These are phyloP conservation scores for Chaenodraco wilsoni DNA, from an alignment of 2,797 vertebrate genomes.

Conservation along the genomic window DNA sequence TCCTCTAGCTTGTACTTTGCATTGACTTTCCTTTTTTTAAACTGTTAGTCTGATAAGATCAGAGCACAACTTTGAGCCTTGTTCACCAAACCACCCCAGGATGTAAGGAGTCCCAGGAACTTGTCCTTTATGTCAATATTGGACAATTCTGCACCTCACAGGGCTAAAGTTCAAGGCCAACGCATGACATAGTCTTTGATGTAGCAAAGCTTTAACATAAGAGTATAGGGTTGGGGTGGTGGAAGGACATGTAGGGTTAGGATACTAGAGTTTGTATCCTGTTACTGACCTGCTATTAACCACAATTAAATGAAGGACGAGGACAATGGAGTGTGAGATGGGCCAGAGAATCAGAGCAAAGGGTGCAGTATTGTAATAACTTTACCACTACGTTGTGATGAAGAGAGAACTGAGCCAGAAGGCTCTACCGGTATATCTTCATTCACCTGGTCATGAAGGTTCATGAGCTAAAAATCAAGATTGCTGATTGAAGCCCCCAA, in stretches of 20 bases:
- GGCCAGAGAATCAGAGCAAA: too few relatives aligned
- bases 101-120: not conserved
- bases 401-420: too few relatives aligned
- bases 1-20: constrained; percentile 14
- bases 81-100: not conserved
- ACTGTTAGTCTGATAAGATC: constrained; percentile 2
- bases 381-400: too few relatives aligned
- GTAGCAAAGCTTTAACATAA: not conserved
- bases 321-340: too few relatives aligned
- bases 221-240: not conserved
- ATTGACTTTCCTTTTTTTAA: not conserved
- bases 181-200: not conserved
- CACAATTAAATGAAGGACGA: not conserved
- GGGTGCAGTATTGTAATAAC: too few relatives aligned
- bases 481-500: too few relatives aligned
- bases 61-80: not conserved
- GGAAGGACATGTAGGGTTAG: not conserved
- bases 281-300: not conserved
- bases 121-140: not conserved
- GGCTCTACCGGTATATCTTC: too few relatives aligned
- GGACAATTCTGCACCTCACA: not conserved
- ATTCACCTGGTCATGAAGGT: too few relatives aligned
- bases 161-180: not conserved
- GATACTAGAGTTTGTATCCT: not conserved
- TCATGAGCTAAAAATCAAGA: too few relatives aligned